A percentile compares a stretch with the other conserved stretches of the same genome.
These are phyloP conservation scores for Chrysolina oricalcia DNA, from an alignment of 2,888 invertebrate genomes.

Conservation along the genomic window DNA sequence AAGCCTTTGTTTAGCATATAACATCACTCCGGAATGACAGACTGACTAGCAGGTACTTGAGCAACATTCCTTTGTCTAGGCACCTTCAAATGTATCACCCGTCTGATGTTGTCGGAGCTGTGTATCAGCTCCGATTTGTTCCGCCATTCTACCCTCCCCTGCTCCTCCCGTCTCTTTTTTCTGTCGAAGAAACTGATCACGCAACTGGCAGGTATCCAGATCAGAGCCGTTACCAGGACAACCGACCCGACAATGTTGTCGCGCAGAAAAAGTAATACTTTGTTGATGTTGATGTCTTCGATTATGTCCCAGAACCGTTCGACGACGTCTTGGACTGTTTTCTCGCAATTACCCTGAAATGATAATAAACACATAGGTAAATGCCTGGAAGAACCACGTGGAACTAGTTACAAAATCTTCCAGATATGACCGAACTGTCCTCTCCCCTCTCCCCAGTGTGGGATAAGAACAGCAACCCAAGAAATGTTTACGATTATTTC, in stretches of 20 bases:
- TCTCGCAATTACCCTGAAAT: slow-evolving; percentile 91
- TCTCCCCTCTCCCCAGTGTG: too few species aligned
- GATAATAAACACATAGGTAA: too few species aligned
- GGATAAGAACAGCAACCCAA: too few species aligned
- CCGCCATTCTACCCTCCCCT: slow-evolving; percentile 83
- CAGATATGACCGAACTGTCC: too few species aligned
- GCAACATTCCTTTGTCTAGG: slow-evolving; percentile 55
- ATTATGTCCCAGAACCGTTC: slow-evolving; percentile 98
- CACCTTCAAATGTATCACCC: slow-evolving; percentile 79
- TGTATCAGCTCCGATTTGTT: slow-evolving; percentile 82
- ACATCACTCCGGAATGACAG: slow-evolving; percentile 46
- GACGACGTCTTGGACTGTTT: slow-evolving; percentile 95
- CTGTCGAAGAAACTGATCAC: slow-evolving; percentile 89
- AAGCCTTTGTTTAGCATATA: too few species aligned
- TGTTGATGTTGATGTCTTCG: slow-evolving; percentile 95
- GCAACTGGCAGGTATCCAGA: slow-evolving; percentile 97
- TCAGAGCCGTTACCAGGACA: slow-evolving; percentile 89
- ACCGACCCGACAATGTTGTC: slow-evolving; percentile 97
- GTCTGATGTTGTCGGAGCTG: slow-evolving; percentile 79
- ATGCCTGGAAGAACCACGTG: not conserved
- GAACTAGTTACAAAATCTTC: not conserved
- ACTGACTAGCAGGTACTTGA: slow-evolving; percentile 38
- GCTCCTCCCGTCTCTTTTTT: slow-evolving; percentile 81
- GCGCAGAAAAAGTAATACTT: slow-evolving; percentile 89
- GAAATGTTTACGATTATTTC: too few species aligned